A percentile compares a stretch with the other conserved stretches of the same genome.
Evolutionary conservation across 1,140 invertebrate species (phyloP).

Genomic region (Lasaia peninsularis): DNA sequence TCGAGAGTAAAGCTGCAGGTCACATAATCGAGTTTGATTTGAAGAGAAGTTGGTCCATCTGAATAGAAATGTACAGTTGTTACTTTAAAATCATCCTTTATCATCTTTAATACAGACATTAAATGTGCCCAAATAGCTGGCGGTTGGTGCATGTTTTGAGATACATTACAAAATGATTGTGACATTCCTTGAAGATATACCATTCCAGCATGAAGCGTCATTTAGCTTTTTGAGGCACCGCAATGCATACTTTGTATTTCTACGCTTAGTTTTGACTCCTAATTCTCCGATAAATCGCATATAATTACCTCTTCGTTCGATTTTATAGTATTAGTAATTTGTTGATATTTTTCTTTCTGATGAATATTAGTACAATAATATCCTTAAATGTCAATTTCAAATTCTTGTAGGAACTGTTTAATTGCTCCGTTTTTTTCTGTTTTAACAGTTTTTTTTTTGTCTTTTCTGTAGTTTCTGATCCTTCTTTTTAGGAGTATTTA

Average conservation of each 20-base stretch:
- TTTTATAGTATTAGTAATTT: slow-evolving; percentile 1
- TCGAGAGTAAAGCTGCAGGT: background rate
- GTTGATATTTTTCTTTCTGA: background rate
- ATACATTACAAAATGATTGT: background rate
- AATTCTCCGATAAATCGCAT: slow-evolving; percentile 11
- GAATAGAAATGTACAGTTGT: slow-evolving; percentile 16
- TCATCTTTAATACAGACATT: background rate
- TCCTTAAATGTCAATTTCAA: background rate
- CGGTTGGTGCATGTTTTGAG: too few relatives aligned
- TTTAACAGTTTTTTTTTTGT: background rate
- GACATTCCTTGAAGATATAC: background rate
- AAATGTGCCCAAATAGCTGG: too few relatives aligned
- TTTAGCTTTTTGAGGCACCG: slow-evolving; percentile 10
- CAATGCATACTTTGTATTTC: slow-evolving; percentile 5
- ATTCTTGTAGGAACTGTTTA: slow-evolving; percentile 4
- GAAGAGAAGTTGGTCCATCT: slow-evolving; percentile 13
- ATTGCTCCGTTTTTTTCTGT: background rate
- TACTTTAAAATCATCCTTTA: slow-evolving; percentile 1
- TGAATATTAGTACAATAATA: slow-evolving; percentile 9
- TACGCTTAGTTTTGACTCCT: slow-evolving; percentile 2
- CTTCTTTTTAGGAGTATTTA: background rate
- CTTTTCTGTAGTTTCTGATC: background rate
- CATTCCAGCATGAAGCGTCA: slow-evolving; percentile 7
- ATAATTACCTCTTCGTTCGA: background rate
- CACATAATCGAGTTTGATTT: slow-evolving; percentile 7